Conservation (phyloP, 2,888 invertebrate species). For the Pollenia angustigena region DNA sequence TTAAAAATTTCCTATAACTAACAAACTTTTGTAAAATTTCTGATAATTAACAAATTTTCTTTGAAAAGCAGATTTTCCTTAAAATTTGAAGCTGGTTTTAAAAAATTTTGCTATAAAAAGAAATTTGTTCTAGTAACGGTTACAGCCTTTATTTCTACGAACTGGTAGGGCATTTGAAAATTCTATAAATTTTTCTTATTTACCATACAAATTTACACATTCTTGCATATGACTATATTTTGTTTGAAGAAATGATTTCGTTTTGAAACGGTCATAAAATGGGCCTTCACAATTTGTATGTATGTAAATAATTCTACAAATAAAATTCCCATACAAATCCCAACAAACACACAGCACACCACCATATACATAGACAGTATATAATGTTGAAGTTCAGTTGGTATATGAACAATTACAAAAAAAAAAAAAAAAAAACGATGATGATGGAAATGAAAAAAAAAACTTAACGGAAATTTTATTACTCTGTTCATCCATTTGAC, state of each 20-base stretch:
- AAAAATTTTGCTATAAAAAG: too few species aligned
- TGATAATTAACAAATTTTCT: too few species aligned
- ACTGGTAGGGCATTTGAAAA: conserved; percentile 25
- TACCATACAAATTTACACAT: background rate
- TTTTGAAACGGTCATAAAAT: conserved; percentile 63
- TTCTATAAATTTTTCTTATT: background rate
- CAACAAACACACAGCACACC: background rate
- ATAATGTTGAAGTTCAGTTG: conserved; percentile 64
- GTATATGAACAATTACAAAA: conserved; percentile 76
- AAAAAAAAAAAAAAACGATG: conserved; percentile 76
- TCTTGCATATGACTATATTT: background rate
- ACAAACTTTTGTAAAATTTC: too few species aligned
- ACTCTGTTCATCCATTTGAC: conserved; percentile 82
- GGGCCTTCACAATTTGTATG: background rate
- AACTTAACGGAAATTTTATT: conserved; percentile 78
- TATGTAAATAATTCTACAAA: conserved; percentile 26
- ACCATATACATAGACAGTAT: background rate
- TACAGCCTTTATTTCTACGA: too few species aligned
- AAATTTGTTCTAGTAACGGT: background rate
- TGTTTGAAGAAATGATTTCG: conserved; percentile 61
- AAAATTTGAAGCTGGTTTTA: too few species aligned
- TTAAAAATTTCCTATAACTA: too few species aligned
- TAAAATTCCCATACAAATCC: conserved; percentile 30
- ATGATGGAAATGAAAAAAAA: conserved; percentile 71
- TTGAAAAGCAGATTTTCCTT: too few species aligned